These are phyloP conservation scores for Thaleichthys pacificus DNA, from an alignment of 2,797 vertebrate species.

Conservation along the genomic window DNA sequence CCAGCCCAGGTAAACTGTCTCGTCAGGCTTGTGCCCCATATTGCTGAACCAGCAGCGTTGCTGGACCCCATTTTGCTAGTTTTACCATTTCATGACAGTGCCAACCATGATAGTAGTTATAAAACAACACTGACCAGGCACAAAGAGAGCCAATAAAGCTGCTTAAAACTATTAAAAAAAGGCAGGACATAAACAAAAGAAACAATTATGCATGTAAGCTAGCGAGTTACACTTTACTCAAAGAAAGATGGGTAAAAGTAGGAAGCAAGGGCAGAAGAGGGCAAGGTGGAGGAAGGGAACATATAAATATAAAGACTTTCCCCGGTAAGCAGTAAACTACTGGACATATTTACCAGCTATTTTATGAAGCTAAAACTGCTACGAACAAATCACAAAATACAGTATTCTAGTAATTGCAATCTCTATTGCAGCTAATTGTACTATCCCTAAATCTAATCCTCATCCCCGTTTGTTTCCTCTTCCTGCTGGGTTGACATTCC, in stretches of 20 bases:
- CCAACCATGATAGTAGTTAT: constrained; percentile 54
- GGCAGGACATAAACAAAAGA: constrained; percentile 74
- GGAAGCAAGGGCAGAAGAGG: constrained; percentile 9
- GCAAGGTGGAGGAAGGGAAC: constrained; percentile 46
- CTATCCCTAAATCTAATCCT: constrained; percentile 58
- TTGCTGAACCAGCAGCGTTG: constrained; percentile 59
- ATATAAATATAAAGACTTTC: constrained; percentile 70
- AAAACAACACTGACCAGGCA: constrained; percentile 53
- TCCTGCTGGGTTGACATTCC: constrained; percentile 50
- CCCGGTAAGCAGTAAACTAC: constrained; percentile 67
- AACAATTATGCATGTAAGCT: constrained; percentile 69
- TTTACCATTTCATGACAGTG: constrained; percentile 56
- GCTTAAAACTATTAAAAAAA: constrained; percentile 73
- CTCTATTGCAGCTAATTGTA: constrained; percentile 71
- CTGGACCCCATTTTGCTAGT: constrained; percentile 67
- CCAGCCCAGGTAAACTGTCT: background rate
- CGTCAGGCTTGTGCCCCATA: constrained; percentile 39
- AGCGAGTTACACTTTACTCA: constrained; percentile 66
- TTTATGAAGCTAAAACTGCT: constrained; percentile 74
- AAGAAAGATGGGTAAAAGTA: constrained; percentile 55
- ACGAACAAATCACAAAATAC: constrained; percentile 79
- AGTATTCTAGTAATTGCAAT: constrained; percentile 68
- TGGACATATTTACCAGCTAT: constrained; percentile 56
- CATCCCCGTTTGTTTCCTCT: background rate
- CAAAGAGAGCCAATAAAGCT: constrained; percentile 73